These are phyloP conservation scores for Chaenodraco wilsoni DNA, from an alignment of 2,797 vertebrate species.

Conservation along the genomic window DNA sequence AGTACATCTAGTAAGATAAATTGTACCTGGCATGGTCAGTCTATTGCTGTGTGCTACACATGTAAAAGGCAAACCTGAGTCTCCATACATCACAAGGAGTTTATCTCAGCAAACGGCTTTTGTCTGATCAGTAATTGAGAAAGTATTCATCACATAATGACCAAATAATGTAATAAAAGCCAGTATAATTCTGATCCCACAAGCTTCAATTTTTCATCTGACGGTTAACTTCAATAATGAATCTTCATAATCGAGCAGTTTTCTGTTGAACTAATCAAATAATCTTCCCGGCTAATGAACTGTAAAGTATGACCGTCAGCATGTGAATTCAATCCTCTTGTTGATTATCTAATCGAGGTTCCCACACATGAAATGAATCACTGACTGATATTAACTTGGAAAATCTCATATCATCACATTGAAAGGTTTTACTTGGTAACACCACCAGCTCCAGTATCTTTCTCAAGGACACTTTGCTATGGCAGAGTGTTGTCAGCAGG, in stretches of 20 bases:
- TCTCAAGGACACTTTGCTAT: slow-evolving; percentile 38
- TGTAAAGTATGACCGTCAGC: slow-evolving; percentile 4
- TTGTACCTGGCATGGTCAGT: too few relatives aligned
- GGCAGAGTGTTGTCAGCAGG: slow-evolving; percentile 6
- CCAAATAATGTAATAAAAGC: background rate
- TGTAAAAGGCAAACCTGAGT: too few relatives aligned
- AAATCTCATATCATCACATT: slow-evolving; percentile 16
- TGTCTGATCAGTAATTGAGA: background rate
- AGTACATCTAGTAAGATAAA: too few relatives aligned
- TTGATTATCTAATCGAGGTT: slow-evolving; percentile 34
- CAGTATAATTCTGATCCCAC: background rate
- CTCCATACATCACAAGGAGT: too few relatives aligned
- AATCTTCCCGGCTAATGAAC: slow-evolving; percentile 23
- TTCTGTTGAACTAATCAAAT: slow-evolving; percentile 8
- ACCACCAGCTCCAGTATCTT: slow-evolving; percentile 3
- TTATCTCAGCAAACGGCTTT: too few relatives aligned
- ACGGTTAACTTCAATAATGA: background rate
- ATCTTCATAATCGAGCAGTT: slow-evolving; percentile 3
- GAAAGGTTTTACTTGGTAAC: background rate
- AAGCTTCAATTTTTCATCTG: background rate
- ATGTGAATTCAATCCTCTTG: slow-evolving; percentile 15
- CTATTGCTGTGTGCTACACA: too few relatives aligned
- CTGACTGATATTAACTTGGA: slow-evolving; percentile 35
- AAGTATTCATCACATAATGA: background rate
- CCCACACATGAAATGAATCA: slow-evolving; percentile 44